A percentile compares a stretch with the other conserved stretches of the same genome.
These are phyloP conservation scores for Pheucticus melanocephalus DNA, from an alignment of 2,113 vertebrate species.

Conservation along the genomic window DNA sequence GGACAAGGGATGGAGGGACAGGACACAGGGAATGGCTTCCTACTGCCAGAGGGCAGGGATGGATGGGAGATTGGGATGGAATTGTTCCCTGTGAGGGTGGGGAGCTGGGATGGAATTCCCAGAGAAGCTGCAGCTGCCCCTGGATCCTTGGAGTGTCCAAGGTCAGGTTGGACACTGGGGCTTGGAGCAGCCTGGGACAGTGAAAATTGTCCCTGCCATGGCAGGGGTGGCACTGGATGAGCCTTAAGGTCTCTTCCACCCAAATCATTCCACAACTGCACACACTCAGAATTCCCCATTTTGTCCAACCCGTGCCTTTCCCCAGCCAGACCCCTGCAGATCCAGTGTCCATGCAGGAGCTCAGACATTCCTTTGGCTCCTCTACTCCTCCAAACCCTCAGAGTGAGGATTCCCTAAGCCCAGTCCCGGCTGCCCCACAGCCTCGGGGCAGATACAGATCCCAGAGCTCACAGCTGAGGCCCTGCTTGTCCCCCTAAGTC, in stretches of 20 bases:
- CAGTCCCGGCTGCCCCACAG: not conserved
- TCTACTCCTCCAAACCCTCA: not conserved
- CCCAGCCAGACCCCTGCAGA: not conserved
- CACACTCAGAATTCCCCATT: fast-evolving
- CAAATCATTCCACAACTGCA: not conserved
- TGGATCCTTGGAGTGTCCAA: too few relatives aligned
- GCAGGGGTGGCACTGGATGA: not conserved
- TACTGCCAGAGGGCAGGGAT: not conserved
- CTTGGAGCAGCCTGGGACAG: not conserved
- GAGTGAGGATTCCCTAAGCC: not conserved
- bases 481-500: not conserved
- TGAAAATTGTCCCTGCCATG: not conserved
- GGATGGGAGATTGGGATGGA: not conserved
- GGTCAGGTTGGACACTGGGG: not conserved
- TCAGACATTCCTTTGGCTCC: not conserved
- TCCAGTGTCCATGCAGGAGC: not conserved
- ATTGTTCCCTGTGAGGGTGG: fast-evolving
- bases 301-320: fast-evolving
- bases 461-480: not conserved
- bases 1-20: not conserved
- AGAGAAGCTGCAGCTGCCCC: not conserved
- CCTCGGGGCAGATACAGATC: not conserved
- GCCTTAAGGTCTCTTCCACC: not conserved
- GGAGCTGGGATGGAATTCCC: not conserved
- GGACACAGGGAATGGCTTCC: not conserved